These are phyloP conservation scores for Priocnemis perturbator DNA, from an alignment of 2,888 invertebrate genomes.

Conservation along the genomic window DNA sequence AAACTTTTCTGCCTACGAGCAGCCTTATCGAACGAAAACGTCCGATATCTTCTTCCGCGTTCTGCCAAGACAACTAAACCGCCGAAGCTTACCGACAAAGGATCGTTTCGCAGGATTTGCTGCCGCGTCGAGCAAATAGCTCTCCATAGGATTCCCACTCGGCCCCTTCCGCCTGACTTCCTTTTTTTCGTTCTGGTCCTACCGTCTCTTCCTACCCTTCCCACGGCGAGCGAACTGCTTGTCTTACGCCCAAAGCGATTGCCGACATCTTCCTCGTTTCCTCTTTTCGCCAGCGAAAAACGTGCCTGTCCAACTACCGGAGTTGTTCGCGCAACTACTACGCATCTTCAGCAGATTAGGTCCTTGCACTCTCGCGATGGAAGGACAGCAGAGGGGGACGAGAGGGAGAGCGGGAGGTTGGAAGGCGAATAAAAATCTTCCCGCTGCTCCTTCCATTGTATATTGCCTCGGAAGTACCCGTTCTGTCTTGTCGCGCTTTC, in stretches of 20 bases:
- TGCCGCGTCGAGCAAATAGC: slow-evolving; percentile 28
- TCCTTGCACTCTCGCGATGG: background rate
- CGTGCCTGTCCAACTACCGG: background rate
- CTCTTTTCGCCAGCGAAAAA: background rate
- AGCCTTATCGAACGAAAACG: too few relatives aligned
- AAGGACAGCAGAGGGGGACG: background rate
- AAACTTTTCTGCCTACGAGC: too few relatives aligned
- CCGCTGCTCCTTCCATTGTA: too few relatives aligned
- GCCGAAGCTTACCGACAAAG: slow-evolving; percentile 18
- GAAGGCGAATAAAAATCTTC: too few relatives aligned
- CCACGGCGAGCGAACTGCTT: too few relatives aligned
- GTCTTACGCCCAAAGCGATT: background rate
- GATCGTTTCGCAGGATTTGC: slow-evolving; percentile 34
- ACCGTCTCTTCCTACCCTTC: background rate
- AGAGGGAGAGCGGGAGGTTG: background rate
- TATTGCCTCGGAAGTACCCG: too few relatives aligned
- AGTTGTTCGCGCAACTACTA: slow-evolving; percentile 8
- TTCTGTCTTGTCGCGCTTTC: too few relatives aligned
- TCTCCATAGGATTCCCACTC: slow-evolving; percentile 28
- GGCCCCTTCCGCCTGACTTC: background rate
- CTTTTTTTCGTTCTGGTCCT: slow-evolving; percentile 1
- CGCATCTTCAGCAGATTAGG: slow-evolving; percentile 3
- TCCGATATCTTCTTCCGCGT: background rate
- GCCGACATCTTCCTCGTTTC: background rate
- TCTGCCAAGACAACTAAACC: slow-evolving; percentile 21